phyloP scores from a whole-genome alignment of 2,797 vertebrate species.

The Ceyx erithaca region DNA sequence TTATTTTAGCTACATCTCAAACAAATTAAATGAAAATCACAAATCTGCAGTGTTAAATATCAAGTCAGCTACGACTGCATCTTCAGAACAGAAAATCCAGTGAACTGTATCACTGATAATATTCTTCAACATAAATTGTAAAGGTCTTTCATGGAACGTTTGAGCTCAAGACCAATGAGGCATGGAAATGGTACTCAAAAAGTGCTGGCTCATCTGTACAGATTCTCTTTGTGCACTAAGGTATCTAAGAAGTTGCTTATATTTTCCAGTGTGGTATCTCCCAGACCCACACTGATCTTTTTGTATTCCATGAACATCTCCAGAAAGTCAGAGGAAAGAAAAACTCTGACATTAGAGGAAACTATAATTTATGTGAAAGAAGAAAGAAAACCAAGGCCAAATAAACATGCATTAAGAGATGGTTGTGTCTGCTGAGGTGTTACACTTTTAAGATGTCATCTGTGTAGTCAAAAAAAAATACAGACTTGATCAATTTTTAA shows the following conservation, averaged over 20 bases:
- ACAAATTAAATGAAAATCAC: background rate
- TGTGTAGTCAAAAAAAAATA: background rate
- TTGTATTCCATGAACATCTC: background rate
- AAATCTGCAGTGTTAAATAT: background rate
- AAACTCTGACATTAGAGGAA: background rate
- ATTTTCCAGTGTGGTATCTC: background rate
- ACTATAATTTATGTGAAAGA: background rate
- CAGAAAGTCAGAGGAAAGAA: background rate
- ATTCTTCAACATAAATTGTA: background rate
- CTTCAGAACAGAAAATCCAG: background rate
- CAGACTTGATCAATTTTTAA: background rate
- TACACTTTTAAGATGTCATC: background rate
- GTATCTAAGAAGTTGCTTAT: background rate
- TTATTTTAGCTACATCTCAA: background rate
- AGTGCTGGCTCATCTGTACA: background rate
- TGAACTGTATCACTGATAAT: background rate
- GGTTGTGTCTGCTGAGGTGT: background rate
- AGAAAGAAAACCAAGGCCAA: background rate
- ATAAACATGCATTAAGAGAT: background rate
- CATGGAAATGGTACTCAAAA: background rate
- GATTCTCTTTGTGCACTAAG: background rate
- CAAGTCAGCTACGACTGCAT: background rate
- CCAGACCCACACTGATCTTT: background rate
- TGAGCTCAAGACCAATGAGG: background rate
- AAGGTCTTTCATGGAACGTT: background rate